phyloP scores from a whole-genome alignment of 2,888 invertebrate genomes.

The Calliphora vomitoria region DNA sequence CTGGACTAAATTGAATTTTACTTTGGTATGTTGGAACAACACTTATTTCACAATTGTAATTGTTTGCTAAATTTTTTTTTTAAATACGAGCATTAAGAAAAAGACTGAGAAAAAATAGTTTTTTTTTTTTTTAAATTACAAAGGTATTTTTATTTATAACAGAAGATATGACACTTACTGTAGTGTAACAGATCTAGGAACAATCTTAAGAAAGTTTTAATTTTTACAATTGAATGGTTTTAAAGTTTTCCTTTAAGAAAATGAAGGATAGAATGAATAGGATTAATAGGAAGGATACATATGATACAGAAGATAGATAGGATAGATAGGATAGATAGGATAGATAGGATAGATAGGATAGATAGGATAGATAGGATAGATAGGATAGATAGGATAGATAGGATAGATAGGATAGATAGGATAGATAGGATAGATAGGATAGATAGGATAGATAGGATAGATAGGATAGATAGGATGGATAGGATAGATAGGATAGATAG shows the following conservation, averaged over 20 bases:
- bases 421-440: too few relatives aligned
- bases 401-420: too few relatives aligned
- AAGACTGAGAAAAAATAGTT: background rate
- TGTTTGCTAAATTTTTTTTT: conserved; percentile 57
- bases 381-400: background rate
- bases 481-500: too few relatives aligned
- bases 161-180: conserved; percentile 21
- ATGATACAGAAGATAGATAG: background rate
- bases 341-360: background rate
- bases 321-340: background rate
- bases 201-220: conserved; percentile 11
- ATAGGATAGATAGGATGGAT: too few relatives aligned
- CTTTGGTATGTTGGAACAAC: conserved; percentile 70
- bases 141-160: conserved; percentile 49
- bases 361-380: background rate
- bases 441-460: too few relatives aligned
- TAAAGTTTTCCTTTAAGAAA: too few relatives aligned
- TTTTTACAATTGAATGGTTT: too few relatives aligned
- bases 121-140: conserved; percentile 59
- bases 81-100: conserved; percentile 32
- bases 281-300: background rate
- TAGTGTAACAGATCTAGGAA: background rate
- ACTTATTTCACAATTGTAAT: conserved; percentile 68
- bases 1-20: conserved; percentile 65
- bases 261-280: too few relatives aligned